A percentile compares a stretch with the other conserved stretches of the same genome.
Conservation (phyloP, 2,113 vertebrate species). For the Thryonomys swinderianus region DNA sequence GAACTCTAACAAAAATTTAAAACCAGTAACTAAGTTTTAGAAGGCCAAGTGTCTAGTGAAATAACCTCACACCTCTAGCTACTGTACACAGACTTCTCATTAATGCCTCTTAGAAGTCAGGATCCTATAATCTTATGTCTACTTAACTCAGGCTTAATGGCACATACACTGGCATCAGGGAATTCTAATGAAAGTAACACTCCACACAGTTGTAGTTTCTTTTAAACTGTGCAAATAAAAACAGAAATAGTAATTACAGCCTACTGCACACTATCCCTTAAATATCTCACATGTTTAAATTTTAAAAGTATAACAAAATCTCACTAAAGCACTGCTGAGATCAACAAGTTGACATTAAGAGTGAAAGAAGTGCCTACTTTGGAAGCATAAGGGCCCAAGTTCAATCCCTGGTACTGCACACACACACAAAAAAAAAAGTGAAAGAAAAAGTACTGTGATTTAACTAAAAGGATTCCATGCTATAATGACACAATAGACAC, state of each 20-base stretch:
- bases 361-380: too few relatives aligned
- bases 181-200: conserved; percentile 43
- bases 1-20: conserved; percentile 15
- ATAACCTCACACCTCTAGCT: conserved; percentile 15
- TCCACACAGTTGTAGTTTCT: neutral
- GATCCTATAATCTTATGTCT: neutral
- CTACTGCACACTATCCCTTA: neutral
- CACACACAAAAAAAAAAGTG: too few relatives aligned
- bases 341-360: neutral
- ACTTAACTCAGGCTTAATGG: conserved; percentile 35
- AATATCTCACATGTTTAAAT: conserved; percentile 19
- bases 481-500: neutral
- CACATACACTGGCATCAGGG: conserved; percentile 11
- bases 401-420: too few relatives aligned
- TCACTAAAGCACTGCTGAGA: conserved; percentile 33
- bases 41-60: neutral
- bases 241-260: conserved; percentile 42
- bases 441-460: neutral
- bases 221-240: conserved; percentile 54
- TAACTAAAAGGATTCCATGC: neutral
- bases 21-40: neutral
- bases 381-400: too few relatives aligned
- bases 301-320: conserved; percentile 47
- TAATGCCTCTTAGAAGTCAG: conserved; percentile 10
- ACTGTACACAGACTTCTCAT: neutral